A percentile compares a stretch with the other conserved stretches of the same genome.
Conservation (phyloP, 2,797 vertebrate species). For the Sarcophilus harrisii region DNA sequence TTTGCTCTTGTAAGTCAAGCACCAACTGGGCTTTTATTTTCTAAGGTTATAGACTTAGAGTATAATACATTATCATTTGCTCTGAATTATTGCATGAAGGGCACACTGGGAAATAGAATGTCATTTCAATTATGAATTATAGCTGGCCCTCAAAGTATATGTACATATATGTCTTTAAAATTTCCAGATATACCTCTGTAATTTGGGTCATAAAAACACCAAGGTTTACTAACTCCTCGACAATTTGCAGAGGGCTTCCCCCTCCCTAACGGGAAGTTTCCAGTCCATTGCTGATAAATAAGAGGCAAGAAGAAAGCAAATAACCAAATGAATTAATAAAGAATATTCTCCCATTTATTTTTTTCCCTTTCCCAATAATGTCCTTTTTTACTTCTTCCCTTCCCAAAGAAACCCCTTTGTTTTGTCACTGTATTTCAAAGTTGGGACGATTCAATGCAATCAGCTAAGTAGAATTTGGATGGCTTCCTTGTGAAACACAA, state of each 20-base stretch:
- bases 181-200: constrained; percentile 4
- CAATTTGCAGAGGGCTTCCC: constrained; percentile 58
- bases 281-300: neutral
- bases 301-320: constrained; percentile 42
- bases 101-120: constrained; percentile 67
- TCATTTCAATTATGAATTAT: constrained; percentile 69
- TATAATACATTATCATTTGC: constrained; percentile 81
- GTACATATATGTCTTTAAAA: constrained; percentile 33
- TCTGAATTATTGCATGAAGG: constrained; percentile 79
- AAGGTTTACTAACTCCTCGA: constrained; percentile 24
- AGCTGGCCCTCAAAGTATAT: constrained; percentile 65
- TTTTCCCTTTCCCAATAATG: constrained; percentile 21
- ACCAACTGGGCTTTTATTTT: constrained; percentile 83
- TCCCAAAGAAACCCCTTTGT: constrained; percentile 63
- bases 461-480: constrained; percentile 66
- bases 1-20: constrained; percentile 86
- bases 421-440: constrained; percentile 71
- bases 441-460: constrained; percentile 71
- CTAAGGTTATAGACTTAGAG: constrained; percentile 80
- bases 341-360: accelerated
- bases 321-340: constrained; percentile 43
- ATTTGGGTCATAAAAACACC: constrained; percentile 46
- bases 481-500: constrained; percentile 64
- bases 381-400: neutral
- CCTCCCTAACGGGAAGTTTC: constrained; percentile 5